Base-by-base conservation (phyloP, 2,888 invertebrate genomes). In the Caenorhabditis sp. region DNA sequence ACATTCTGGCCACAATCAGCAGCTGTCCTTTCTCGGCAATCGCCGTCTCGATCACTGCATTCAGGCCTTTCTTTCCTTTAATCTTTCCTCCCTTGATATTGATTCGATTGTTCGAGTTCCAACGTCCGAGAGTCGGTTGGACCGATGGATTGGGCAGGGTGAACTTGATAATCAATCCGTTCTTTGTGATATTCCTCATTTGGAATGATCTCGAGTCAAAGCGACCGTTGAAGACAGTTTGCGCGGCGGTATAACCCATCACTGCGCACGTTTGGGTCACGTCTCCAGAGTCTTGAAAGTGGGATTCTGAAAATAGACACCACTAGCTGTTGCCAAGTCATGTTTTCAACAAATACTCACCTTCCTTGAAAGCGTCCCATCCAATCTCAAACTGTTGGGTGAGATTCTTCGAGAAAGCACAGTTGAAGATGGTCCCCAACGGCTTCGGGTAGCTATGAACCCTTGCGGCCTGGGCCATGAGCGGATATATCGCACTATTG, bases 141-240 rank as follows among this genome's bases (percentile, higher is more conserved):
- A 35, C 35, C 3, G 20, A 1, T 3, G 43, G 26, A 5, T 53
- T 63, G 9, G 22, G n/a, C 27, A 63, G 45, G 5, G 22, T 13
- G 20, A 63, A 63, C 7, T 11, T 9, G 41, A 63, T 35, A 8
- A 63, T 3, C 0, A 27, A 17, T 7, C 15, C 32, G 0, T 26
- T 13, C 8, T 11, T 8, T 1, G 0, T 6, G 11, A 45, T 15
- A 2, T 20, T 15, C 3, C 15, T 35, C 53, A 37, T 37, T 17
- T 1, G 17, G 52, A 45, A 63, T 7, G 45, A 17, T 13, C 53
- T 32, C 5, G 35, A 30, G 53, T 63, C 63, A 37, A 63, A 63
- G 20, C 39, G 22, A 9, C 53, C 63, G 15, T 4, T 17, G 0
- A 22, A 13, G 6, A 63, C 26, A 0, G 45, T 45, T 4, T 22